Base-by-base conservation (phyloP, 2,797 vertebrate species). In the Phataginus tetradactyla region DNA sequence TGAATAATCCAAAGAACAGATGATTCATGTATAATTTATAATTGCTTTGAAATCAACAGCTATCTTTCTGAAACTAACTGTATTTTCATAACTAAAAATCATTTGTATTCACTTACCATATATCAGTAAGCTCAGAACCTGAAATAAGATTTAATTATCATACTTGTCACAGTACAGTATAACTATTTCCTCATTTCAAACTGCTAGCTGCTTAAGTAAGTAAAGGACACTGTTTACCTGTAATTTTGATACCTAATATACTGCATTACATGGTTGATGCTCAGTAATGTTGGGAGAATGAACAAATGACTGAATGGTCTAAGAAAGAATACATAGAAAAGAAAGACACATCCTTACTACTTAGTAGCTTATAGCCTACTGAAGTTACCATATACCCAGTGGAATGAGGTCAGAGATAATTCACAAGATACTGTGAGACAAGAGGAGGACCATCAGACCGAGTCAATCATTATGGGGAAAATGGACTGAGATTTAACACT, bases 11-110 rank as follows among this genome's bases (percentile, higher is more conserved):
- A 83, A 92, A 78, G 11, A 64, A 66, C n/a, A 91, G 9, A 83
- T 61, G 42, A 83, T 32, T 69, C 51, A 88, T 25, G 64, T 25
- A 3, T 37, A 74, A 93, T 64, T 75, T 66, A 55, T 42, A 71
- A 77, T 27, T 86, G 6, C 34, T 55, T 80, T 45, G 8, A 91
- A 66, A 64, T 64, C 59, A 80, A 95, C 7, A 59, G 66, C 49
- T 81, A 84, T 83, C 61, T 84, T 75, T 59, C 53, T 77, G 20
- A 69, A 94, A 83, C 21, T 80, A 55, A 29, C 5, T 81, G 12
- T 39, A 84, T 90, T 84, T 90, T 90, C n/a, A 21, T 68, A 68
- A 75, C 29, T 53, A 69, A 88, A 86, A 72, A 88, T 59, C 39
- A 80, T 37, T 59, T 74, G 15, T 71, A 75, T 68, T 93, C 63